These are phyloP conservation scores for Palaemon carinicauda DNA, from an alignment of 1,140 invertebrate genomes.

Conservation along the genomic window DNA sequence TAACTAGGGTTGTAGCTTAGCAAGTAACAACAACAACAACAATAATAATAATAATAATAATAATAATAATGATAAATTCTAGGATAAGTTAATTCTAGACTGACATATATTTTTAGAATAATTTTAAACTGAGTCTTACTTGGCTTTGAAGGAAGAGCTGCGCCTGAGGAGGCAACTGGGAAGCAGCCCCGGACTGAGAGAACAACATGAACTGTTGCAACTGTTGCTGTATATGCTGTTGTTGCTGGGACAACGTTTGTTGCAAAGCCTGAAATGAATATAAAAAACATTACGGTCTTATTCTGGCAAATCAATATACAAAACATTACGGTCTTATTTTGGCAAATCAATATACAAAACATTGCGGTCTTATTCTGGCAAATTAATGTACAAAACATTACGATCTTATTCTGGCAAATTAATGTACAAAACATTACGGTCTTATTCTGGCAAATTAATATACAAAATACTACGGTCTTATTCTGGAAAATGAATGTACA, in stretches of 20 bases:
- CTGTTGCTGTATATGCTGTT: slow-evolving; percentile 63
- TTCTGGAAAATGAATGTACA: slow-evolving; percentile 16
- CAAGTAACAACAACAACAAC: too few relatives aligned
- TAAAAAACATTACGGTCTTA: too few relatives aligned
- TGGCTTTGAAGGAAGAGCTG: slow-evolving; percentile 85
- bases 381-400: too few relatives aligned
- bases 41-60: too few relatives aligned
- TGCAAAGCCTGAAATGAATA: slow-evolving; percentile 63
- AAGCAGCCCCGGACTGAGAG: slow-evolving; percentile 62
- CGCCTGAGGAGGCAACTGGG: slow-evolving; percentile 64
- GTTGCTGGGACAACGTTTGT: slow-evolving; percentile 65
- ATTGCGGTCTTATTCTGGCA: too few relatives aligned
- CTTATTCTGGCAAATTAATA: too few relatives aligned
- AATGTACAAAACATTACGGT: neutral
- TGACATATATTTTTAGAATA: neutral
- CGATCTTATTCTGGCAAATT: too few relatives aligned
- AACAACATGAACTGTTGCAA: slow-evolving; percentile 67
- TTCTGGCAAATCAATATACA: too few relatives aligned
- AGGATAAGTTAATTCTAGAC: neutral
- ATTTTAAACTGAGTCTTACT: slow-evolving; percentile 66
- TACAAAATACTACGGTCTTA: too few relatives aligned
- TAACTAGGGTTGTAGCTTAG: too few relatives aligned
- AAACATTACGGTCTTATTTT: too few relatives aligned
- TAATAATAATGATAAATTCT: neutral
- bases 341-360: neutral